Evolutionary conservation across 2,797 vertebrate genomes (phyloP).

Genomic region (Tapera naevia): DNA sequence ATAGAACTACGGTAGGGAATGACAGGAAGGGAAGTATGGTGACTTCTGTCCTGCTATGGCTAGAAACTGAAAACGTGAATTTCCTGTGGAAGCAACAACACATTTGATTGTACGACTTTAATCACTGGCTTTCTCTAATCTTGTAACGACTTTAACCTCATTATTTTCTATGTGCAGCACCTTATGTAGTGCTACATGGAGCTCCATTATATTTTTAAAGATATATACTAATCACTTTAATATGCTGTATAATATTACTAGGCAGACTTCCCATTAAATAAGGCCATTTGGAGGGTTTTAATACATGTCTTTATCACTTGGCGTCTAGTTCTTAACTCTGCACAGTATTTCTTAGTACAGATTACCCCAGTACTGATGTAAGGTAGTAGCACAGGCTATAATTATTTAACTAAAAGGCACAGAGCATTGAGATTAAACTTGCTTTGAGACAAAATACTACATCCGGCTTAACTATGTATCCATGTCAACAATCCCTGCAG

Average conservation of each 20-base stretch:
- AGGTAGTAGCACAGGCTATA: background rate
- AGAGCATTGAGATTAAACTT: background rate
- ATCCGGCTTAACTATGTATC: background rate
- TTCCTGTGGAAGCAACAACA: background rate
- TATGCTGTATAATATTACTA: background rate
- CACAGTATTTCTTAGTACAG: background rate
- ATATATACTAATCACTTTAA: background rate
- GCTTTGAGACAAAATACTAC: background rate
- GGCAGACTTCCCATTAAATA: background rate
- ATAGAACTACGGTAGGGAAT: background rate
- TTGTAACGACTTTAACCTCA: background rate
- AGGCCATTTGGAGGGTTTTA: background rate
- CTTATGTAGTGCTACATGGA: background rate
- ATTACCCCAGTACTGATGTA: background rate
- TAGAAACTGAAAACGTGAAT: background rate
- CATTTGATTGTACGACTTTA: background rate
- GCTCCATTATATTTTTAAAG: background rate
- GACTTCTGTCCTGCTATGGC: background rate
- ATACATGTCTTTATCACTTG: background rate
- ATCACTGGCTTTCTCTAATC: background rate
- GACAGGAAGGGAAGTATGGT: background rate
- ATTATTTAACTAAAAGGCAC: background rate
- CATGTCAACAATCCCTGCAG: background rate
- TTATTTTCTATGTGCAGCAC: background rate
- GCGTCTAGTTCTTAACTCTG: background rate